Evolutionary conservation across 1,140 invertebrate species (phyloP).

Genomic region (Sarcophaga bullata): DNA sequence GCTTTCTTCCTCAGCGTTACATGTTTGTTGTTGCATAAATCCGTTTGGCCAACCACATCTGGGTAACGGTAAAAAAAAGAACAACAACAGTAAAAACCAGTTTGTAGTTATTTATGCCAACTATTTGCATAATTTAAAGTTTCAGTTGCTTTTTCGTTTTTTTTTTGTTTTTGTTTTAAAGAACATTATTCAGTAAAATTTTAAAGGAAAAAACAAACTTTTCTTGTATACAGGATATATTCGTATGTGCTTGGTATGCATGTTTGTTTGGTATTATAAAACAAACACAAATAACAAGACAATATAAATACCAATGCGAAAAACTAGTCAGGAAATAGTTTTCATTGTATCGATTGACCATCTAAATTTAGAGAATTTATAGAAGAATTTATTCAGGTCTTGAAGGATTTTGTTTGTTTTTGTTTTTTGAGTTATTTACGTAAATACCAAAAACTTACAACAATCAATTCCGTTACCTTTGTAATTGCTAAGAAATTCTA

Average conservation of each 20-base stretch:
- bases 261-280: background rate
- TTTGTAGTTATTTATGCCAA: slow-evolving; percentile 13
- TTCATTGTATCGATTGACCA: background rate
- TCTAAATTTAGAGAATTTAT: slow-evolving; percentile 15
- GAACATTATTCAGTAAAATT: background rate
- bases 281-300: background rate
- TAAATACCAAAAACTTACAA: background rate
- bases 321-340: background rate
- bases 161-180: background rate
- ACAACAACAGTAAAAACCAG: background rate
- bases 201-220: background rate
- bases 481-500: background rate
- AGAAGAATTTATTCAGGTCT: background rate
- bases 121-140: slow-evolving; percentile 24
- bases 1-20: too few species aligned
- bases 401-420: background rate
- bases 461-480: background rate
- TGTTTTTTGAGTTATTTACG: background rate
- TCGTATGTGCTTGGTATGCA: background rate
- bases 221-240: slow-evolving; percentile 6
- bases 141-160: background rate
- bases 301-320: background rate
- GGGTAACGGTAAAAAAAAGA: background rate
- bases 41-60: background rate
- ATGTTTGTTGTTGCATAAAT: background rate